Evolutionary conservation across 2,888 invertebrate genomes (phyloP).

Genomic region (Automeris io): DNA sequence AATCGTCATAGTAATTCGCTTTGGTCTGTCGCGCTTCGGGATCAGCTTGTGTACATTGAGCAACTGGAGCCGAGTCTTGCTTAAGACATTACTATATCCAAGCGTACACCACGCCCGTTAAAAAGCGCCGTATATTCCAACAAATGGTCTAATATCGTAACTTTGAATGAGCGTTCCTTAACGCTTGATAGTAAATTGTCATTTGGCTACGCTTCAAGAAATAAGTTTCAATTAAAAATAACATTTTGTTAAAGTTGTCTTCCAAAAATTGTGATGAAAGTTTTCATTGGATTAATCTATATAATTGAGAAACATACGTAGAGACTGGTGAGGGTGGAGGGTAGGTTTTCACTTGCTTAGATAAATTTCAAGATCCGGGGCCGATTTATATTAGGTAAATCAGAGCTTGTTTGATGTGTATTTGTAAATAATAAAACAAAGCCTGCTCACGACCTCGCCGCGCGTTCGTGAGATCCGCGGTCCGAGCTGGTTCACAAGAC

Average conservation of each 20-base stretch:
- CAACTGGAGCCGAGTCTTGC: neutral
- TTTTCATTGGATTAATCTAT: no score
- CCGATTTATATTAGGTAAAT: no score
- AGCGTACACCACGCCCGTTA: conserved; percentile 3
- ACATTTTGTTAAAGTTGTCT: conserved; percentile 28
- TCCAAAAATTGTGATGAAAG: no score
- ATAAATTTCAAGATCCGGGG: no score
- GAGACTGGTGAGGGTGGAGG: no score
- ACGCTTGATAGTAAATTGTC: conserved; percentile 43
- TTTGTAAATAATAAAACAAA: conserved; percentile 44
- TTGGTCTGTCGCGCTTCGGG: no score
- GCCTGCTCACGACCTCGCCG: conserved; percentile 50
- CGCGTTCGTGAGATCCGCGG: conserved; percentile 53
- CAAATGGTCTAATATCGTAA: conserved; percentile 45
- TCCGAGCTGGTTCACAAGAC: conserved; percentile 54
- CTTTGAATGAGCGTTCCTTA: conserved; percentile 45
- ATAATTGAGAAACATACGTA: no score
- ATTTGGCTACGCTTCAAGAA: conserved; percentile 40
- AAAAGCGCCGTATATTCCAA: neutral
- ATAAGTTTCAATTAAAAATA: conserved; percentile 53
- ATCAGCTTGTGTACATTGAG: no score
- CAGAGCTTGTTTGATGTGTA: conserved; percentile 1
- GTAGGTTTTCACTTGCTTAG: no score
- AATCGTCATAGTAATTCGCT: no score
- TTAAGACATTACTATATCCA: conserved; percentile 10